Conservation (phyloP, 2,113 vertebrate genomes). For the Melanerpes aurifrons region DNA sequence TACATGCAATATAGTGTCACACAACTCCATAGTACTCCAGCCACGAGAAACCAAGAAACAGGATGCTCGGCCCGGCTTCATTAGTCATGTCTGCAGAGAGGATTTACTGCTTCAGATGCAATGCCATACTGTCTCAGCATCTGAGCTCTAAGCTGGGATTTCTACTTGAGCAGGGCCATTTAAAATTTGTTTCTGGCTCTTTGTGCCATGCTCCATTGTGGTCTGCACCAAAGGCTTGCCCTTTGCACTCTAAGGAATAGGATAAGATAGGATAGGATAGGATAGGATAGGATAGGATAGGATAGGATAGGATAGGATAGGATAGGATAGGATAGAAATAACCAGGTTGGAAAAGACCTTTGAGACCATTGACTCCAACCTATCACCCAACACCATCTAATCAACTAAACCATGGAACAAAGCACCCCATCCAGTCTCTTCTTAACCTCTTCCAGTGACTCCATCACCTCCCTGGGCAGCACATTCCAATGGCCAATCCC, state of each 20-base stretch:
- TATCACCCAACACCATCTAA: no score
- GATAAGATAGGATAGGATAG: no score
- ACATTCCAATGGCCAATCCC: no score
- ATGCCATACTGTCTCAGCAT: not conserved
- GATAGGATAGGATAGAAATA: no score
- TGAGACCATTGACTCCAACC: no score
- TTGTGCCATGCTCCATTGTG: fast-evolving
- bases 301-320: no score
- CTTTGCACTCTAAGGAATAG: not conserved
- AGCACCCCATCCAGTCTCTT: no score
- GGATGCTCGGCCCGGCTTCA: not conserved
- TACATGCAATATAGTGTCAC: not conserved
- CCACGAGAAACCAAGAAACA: not conserved
- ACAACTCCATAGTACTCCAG: not conserved
- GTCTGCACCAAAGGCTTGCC: not conserved
- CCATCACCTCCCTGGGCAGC: no score
- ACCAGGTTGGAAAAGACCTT: no score
- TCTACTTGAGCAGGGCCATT: not conserved
- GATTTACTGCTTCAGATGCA: not conserved
- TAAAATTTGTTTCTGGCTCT: not conserved
- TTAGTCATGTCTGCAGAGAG: not conserved
- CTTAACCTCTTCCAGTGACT: no score
- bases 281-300: no score
- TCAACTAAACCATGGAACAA: no score
- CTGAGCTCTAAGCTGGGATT: not conserved